phyloP scores from a whole-genome alignment of 2,113 vertebrate species.

The Saguinus imperator region DNA sequence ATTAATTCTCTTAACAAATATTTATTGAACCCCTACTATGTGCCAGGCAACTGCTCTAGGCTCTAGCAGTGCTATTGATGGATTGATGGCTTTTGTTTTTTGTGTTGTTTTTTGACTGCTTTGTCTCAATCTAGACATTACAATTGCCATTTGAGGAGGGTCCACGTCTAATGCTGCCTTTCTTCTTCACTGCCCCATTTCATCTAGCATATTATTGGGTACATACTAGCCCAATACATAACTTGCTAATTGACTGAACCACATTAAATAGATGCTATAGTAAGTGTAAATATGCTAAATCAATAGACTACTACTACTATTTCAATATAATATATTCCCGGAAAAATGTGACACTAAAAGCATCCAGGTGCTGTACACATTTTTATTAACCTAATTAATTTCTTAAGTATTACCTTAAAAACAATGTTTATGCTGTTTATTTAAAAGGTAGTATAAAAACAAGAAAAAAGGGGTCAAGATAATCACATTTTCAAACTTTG shows the following conservation, averaged over 20 bases:
- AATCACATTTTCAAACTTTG: constrained; percentile 21
- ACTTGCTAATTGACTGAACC: not conserved
- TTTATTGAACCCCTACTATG: not conserved
- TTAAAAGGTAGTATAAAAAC: constrained; percentile 80
- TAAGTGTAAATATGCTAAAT: constrained; percentile 35
- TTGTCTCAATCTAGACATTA: not conserved
- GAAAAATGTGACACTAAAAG: not conserved
- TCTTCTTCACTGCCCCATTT: not conserved
- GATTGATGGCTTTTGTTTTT: not conserved
- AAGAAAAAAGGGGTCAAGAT: constrained; percentile 53
- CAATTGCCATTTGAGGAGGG: not conserved
- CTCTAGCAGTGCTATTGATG: not conserved
- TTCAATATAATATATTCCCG: not conserved
- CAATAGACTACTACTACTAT: not conserved
- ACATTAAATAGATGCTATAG: not conserved
- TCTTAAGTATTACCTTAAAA: constrained; percentile 15
- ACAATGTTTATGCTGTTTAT: constrained; percentile 56
- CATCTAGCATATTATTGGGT: not conserved
- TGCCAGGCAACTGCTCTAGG: not conserved
- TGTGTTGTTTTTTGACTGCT: not conserved
- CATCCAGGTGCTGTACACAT: not conserved
- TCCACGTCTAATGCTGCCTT: not conserved
- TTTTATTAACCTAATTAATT: constrained; percentile 28
- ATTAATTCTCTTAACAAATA: not conserved
- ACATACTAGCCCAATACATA: not conserved